Evolutionary conservation across 2,113 vertebrate species (phyloP).

Genomic region (Isurus oxyrinchus): DNA sequence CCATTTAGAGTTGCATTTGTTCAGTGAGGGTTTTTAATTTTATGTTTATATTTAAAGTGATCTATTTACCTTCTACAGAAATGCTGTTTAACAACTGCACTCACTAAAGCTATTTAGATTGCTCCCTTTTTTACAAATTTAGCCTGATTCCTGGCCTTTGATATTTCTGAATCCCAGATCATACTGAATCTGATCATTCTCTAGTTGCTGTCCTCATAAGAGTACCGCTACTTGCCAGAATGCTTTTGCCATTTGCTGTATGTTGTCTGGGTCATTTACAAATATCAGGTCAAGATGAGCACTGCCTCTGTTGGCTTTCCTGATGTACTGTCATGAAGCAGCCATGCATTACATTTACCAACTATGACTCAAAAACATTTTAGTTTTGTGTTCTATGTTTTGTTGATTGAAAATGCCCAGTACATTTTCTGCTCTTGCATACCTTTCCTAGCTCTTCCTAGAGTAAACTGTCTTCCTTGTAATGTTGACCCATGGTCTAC

Average conservation of each 20-base stretch:
- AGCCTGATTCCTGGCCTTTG: not conserved
- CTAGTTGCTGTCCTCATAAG: not conserved
- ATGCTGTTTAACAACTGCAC: not conserved
- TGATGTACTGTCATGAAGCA: not conserved
- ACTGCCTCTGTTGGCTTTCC: not conserved
- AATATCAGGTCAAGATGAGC: not conserved
- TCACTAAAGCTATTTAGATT: not conserved
- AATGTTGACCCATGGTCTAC: not conserved
- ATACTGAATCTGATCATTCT: not conserved
- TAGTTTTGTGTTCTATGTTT: not conserved
- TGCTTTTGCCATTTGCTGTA: not conserved
- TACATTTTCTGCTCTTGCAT: too few species aligned
- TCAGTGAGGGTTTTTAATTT: not conserved
- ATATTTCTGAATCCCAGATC: not conserved
- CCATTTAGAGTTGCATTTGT: not conserved
- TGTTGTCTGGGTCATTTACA: not conserved
- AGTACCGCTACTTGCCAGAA: not conserved
- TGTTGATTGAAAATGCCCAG: not conserved
- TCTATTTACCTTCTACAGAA: not conserved
- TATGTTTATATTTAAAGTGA: not conserved
- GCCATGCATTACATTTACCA: not conserved
- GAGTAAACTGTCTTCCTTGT: not conserved
- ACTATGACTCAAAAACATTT: not conserved
- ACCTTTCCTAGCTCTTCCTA: not conserved
- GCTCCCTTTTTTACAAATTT: too few species aligned